Conservation (phyloP, 2,888 invertebrate genomes). For the Eupithecia subumbrata region DNA sequence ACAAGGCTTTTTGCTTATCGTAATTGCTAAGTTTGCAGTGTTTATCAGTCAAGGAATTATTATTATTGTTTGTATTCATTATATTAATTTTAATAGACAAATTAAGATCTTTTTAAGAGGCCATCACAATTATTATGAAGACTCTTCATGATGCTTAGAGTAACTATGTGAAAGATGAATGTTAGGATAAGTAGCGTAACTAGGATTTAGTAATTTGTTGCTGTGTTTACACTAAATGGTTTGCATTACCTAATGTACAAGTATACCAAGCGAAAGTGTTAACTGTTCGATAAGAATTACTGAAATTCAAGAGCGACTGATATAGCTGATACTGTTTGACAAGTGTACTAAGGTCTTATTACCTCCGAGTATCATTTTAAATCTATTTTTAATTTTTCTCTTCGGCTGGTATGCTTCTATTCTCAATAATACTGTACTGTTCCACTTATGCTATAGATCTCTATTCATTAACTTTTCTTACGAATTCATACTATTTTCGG, state of each 20-base stretch:
- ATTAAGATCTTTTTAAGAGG: constrained; percentile 69
- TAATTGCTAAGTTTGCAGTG: constrained; percentile 68
- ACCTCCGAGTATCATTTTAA: constrained; percentile 84
- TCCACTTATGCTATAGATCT: constrained; percentile 46
- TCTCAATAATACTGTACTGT: constrained; percentile 35
- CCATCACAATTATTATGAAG: constrained; percentile 77
- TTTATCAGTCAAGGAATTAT: constrained; percentile 68
- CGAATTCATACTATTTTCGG: constrained; percentile 42
- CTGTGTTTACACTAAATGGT: constrained; percentile 67
- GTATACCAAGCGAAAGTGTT: constrained; percentile 51
- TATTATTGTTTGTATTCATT: constrained; percentile 69
- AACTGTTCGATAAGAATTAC: constrained; percentile 58
- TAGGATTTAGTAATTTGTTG: constrained; percentile 73
- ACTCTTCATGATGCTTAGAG: constrained; percentile 64
- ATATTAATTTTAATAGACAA: constrained; percentile 75
- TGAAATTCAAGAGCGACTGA: constrained; percentile 73
- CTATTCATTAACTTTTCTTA: constrained; percentile 32
- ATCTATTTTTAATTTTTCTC: constrained; percentile 73
- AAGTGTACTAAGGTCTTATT: constrained; percentile 79
- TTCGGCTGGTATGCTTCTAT: constrained; percentile 64
- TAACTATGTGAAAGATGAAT: constrained; percentile 69
- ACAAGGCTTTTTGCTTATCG: constrained; percentile 70
- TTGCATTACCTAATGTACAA: constrained; percentile 58
- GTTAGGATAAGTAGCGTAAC: constrained; percentile 69
- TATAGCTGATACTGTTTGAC: constrained; percentile 78